Base-by-base conservation (phyloP, 2,888 invertebrate species). In the Acronicta psi region DNA sequence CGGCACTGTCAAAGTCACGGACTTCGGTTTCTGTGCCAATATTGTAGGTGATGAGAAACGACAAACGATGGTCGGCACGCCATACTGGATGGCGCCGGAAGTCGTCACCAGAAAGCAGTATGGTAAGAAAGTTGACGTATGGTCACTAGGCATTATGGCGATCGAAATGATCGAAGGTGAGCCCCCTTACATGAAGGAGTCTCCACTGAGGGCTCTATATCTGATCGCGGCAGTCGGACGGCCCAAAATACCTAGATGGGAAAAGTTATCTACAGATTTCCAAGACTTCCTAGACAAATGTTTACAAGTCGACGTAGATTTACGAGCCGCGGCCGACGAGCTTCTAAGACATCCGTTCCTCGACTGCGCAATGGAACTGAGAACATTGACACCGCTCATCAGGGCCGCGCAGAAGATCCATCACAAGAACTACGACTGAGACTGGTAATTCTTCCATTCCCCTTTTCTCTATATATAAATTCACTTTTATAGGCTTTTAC, bases 71-170 rank as follows among this genome's bases (percentile, higher is more conserved):
- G 99, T 99, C 0, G 99, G 99, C n/a, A 99, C 99, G 0, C 99
- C 99, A 0, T 99, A 98, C 82, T 99, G 99, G 99, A 99, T 99
- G 99, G 98, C 99, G 0, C 99, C 99, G 0, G 98, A 98, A 89
- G 98, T 98, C 0, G 98, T 98, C 0, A 98, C 98, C 0, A 95
- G 98, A 66, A 98, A 99, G 83, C 97, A 98, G 77, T 99, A 99
- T 78, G 99, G 98, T 10, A 98, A 98, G 83, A 98, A 98, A 80
- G 97, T 98, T 0, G 98, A 98, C 84, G 97, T 98, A 37, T 98
- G 98, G 98, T 98, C 98, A 0, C 94, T 99, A 56, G 99, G 99
- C n/a, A 99, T 99, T 65, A 99, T 99, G 99, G 98, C 98, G 0
- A 98, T 99, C 56, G 98, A 98, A 91, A 94, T 94, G 94, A 97